Conservation (phyloP, 2,888 invertebrate species). For the Zygaena filipendulae region DNA sequence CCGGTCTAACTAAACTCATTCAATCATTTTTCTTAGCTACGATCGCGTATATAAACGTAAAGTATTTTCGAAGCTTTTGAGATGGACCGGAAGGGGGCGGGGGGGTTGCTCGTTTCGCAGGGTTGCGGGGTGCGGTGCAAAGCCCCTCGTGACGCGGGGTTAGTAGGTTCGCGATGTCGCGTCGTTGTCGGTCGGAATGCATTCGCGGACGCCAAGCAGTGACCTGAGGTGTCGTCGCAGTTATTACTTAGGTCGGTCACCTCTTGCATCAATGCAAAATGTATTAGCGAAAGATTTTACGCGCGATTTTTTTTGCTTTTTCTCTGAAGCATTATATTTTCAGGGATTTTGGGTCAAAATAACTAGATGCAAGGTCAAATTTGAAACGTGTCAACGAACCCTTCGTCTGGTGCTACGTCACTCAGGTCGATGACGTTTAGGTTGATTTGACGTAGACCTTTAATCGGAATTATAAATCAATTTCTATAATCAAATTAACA, state of each 20-base stretch:
- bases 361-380: constrained; percentile 57
- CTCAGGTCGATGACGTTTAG: constrained; percentile 61
- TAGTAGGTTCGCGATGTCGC: constrained; percentile 68
- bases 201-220: constrained; percentile 66
- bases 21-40: too few species aligned
- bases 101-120: constrained; percentile 54
- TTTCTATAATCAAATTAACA: too few species aligned
- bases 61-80: constrained; percentile 62
- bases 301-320: too few species aligned
- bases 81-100: constrained; percentile 52
- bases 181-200: constrained; percentile 65
- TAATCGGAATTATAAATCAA: too few species aligned
- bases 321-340: constrained; percentile 20
- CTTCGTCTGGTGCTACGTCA: constrained; percentile 50
- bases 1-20: too few species aligned
- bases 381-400: constrained; percentile 61
- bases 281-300: constrained; percentile 13
- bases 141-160: constrained; percentile 63
- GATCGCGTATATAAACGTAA: constrained; percentile 50
- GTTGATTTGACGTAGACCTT: too few species aligned
- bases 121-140: constrained; percentile 63
- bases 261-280: constrained; percentile 32
- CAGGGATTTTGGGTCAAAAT: constrained; percentile 52
- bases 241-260: constrained; percentile 58
- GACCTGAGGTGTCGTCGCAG: constrained; percentile 61